Evolutionary conservation across 2,888 invertebrate species (phyloP), one percentile per base, ranked within the genome.

Genomic region (Oxyteleia sp.): DNA sequence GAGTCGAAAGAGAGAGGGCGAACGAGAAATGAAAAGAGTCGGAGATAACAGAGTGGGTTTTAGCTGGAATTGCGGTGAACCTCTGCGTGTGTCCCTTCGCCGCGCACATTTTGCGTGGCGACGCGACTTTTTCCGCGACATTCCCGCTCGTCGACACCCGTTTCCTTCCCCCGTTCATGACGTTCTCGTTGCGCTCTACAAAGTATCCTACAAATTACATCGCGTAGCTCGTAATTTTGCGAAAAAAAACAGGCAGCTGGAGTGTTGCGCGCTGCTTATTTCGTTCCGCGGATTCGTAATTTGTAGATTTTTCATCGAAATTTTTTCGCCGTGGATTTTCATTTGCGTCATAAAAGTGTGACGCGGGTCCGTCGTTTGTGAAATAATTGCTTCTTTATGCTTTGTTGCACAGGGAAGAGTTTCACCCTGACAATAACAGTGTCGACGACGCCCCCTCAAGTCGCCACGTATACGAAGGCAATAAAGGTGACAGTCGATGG

Each of bases 401-500:
- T 75, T 4, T 81, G 79, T 66, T 82, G 94, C 94, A 29, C 96
- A 99, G 99, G 99, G 90, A 99, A 99, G 94, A 99, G 98, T 91
- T 99, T 99, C 94, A 98, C 98, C 78, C 94, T 99, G 93, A 99
- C 99, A 82, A 99, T 99, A 92, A 98, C 98, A 55, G 96, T 99
- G 90, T 97, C 97, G 88, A 98, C 98, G 83, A 96, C 95, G 89
- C 99, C 99, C 68, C 98, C 98, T 66, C 98, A 99, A 95, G 97
- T 99, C 89, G 96, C 98, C 83, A 98, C 98, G 64, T 99, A 99
- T 94, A 96, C 96, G 93, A 98, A 98, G 94, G 99, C 98, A 88
- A 99, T 99, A 98, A 98, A 99, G 94, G 98, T 99, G 87, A 99
- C 99, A 18, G 99, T 99, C 69, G 99, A 99, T 94, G 99, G 99